A percentile compares a stretch with the other conserved stretches of the same genome.
Evolutionary conservation across 2,888 invertebrate genomes (phyloP).

Genomic region (Branchellion lobata): DNA sequence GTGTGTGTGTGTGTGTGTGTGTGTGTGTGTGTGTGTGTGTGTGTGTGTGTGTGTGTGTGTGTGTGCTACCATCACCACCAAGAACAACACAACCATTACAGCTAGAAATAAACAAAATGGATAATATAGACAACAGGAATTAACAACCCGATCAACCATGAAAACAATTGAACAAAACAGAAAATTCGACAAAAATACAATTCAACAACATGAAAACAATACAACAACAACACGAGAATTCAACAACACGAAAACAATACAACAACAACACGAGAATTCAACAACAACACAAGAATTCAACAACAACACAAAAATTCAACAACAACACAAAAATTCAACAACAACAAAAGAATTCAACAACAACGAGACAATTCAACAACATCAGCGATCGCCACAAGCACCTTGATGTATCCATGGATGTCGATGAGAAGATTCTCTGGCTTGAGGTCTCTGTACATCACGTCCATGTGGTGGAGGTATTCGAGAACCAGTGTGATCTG

Average conservation of each 20-base stretch:
- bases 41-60: no score
- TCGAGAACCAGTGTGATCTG: constrained; percentile 99
- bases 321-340: background rate
- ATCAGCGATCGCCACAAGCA: no score
- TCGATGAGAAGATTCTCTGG: constrained; percentile 96
- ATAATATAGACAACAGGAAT: background rate
- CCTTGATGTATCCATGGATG: constrained; percentile 85
- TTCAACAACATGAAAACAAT: no score
- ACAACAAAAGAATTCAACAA: background rate
- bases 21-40: no score
- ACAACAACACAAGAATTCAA: no score
- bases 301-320: no score
- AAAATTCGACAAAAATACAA: background rate
- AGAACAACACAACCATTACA: background rate
- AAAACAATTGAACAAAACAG: background rate
- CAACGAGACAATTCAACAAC: background rate
- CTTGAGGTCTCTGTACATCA: constrained; percentile 96
- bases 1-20: no score
- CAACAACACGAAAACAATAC: no score
- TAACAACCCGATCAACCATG: background rate
- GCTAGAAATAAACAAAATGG: background rate
- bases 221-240: no score
- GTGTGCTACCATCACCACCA: no score
- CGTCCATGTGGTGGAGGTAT: constrained; percentile 96
- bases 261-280: no score